Evolutionary conservation across 2,113 vertebrate genomes (phyloP).

Genomic region (Hemibagrus wyckioides): DNA sequence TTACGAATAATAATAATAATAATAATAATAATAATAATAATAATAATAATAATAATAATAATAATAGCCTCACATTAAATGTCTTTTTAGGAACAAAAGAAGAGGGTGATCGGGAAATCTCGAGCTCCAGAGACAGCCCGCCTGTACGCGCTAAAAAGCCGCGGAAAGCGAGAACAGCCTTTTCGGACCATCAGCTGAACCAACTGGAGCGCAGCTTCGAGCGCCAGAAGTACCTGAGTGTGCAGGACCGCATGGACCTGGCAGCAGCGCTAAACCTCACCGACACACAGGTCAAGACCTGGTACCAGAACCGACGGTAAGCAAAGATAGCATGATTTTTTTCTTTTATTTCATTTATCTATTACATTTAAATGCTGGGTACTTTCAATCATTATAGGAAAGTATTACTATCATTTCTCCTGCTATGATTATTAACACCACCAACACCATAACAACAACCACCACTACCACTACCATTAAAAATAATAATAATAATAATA

Average conservation of each 20-base stretch:
- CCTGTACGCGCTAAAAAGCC: constrained; percentile 93
- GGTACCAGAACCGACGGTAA: constrained; percentile 94
- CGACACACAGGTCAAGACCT: constrained; percentile 95
- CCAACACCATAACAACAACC: not conserved
- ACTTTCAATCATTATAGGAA: not conserved
- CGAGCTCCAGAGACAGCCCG: constrained; percentile 95
- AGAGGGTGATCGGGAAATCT: constrained; percentile 94
- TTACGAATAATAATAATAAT: not conserved
- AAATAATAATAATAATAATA: not conserved
- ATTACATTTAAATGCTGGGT: not conserved
- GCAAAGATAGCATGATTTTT: constrained; percentile 45
- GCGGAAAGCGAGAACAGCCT: constrained; percentile 94
- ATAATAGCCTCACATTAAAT: not conserved
- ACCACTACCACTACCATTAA: not conserved
- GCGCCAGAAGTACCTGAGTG: constrained; percentile 97
- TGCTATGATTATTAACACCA: not conserved
- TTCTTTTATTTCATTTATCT: not conserved
- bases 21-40: not conserved
- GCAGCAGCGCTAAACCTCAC: constrained; percentile 94
- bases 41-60: constrained; percentile 27
- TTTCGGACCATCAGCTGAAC: constrained; percentile 97
- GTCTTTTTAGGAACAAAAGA: constrained; percentile 84
- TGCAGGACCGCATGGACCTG: constrained; percentile 98
- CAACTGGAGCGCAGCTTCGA: constrained; percentile 97
- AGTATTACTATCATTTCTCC: not conserved